Evolutionary conservation across 2,113 vertebrate species (phyloP).

Genomic region (Dasyornis broadbenti): DNA sequence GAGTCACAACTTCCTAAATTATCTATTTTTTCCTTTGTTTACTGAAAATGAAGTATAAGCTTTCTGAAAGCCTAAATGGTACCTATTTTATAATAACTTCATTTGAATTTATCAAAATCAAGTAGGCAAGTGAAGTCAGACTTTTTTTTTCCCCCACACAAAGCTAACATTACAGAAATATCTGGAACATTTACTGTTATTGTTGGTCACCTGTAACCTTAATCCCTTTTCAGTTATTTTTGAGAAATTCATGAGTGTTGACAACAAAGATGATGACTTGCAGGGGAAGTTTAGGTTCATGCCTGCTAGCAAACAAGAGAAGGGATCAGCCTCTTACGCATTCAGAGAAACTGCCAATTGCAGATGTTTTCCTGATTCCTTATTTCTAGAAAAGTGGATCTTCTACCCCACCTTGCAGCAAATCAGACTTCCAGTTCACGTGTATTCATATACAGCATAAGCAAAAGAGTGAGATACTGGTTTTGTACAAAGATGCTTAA

Average conservation of each 20-base stretch:
- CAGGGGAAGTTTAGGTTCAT: neutral
- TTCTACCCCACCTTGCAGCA: neutral
- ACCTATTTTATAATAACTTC: neutral
- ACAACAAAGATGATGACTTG: neutral
- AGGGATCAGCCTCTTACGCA: fast-evolving
- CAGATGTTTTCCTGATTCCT: neutral
- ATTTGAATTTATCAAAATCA: neutral
- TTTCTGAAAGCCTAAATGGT: neutral
- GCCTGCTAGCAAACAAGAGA: neutral
- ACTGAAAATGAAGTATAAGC: neutral
- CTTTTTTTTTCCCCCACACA: fast-evolving
- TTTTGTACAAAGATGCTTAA: neutral
- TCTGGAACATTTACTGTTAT: neutral
- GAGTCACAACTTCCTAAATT: neutral
- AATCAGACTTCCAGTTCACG: neutral
- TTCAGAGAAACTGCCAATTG: neutral
- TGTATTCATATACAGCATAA: neutral
- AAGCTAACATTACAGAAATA: neutral
- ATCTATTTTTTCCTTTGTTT: neutral
- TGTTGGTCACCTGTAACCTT: neutral
- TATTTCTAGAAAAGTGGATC: neutral
- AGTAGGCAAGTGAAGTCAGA: neutral
- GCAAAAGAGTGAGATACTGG: fast-evolving
- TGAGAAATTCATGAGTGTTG: neutral
- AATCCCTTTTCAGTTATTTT: neutral